Percentiles rank a stretch among this genome's conserved stretches.
Conservation (phyloP, 2,888 invertebrate species). For the Zhengitettix transpicula region DNA sequence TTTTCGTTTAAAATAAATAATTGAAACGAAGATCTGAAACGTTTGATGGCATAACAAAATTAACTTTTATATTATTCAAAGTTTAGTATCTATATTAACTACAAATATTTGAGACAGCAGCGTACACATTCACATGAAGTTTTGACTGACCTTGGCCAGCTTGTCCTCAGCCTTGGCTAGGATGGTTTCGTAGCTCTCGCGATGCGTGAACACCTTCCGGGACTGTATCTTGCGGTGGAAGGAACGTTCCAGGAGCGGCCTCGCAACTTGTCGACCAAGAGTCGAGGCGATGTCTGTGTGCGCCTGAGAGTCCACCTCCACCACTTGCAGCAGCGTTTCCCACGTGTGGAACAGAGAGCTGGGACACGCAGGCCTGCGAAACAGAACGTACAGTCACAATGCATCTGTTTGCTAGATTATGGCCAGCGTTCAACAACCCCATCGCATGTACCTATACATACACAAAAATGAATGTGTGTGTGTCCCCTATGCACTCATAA, state of each 20-base stretch:
- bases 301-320: slow-evolving; percentile 74
- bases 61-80: too few species aligned
- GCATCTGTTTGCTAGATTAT: too few species aligned
- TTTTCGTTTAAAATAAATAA: too few species aligned
- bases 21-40: too few species aligned
- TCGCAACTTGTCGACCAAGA: slow-evolving; percentile 57
- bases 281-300: slow-evolving; percentile 71
- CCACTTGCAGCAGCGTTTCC: slow-evolving; percentile 80
- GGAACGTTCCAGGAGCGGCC: slow-evolving; percentile 70
- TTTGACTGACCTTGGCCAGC: slow-evolving; percentile 41
- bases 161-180: slow-evolving; percentile 72
- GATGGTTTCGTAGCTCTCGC: slow-evolving; percentile 78
- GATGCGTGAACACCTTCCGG: slow-evolving; percentile 74
- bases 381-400: too few species aligned
- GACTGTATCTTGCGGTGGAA: slow-evolving; percentile 85
- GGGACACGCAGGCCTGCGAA: slow-evolving; percentile 54
- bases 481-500: too few species aligned
- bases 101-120: too few species aligned
- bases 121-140: neutral
- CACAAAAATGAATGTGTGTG: too few species aligned
- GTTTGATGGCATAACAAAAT: too few species aligned
- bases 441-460: too few species aligned
- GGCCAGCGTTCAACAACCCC: too few species aligned
- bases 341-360: slow-evolving; percentile 75
- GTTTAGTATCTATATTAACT: too few species aligned